Evolutionary conservation across 2,888 invertebrate species (phyloP).

Genomic region (Melieria picta): DNA sequence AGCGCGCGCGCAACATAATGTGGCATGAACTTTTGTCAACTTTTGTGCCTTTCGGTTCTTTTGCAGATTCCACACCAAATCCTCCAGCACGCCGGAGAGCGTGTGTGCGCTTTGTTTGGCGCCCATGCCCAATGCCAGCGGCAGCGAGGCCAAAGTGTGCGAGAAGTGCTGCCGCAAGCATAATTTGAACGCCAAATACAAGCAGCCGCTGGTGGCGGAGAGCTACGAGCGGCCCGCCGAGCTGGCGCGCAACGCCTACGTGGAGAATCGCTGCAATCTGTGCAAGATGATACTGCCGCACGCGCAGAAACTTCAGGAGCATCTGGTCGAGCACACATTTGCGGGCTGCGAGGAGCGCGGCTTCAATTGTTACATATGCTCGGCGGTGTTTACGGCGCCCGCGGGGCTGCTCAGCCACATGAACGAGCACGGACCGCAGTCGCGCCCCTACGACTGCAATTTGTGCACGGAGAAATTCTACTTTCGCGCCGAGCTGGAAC

Average conservation of each 20-base stretch:
- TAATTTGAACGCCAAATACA: constrained; percentile 57
- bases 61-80: constrained; percentile 66
- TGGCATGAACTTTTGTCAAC: neutral
- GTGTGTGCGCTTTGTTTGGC: constrained; percentile 73
- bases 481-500: constrained; percentile 90
- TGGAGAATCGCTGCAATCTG: constrained; percentile 73
- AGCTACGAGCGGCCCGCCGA: constrained; percentile 35
- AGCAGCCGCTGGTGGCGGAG: constrained; percentile 40
- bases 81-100: constrained; percentile 55
- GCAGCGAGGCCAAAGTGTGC: constrained; percentile 70
- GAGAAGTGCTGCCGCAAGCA: constrained; percentile 76
- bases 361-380: constrained; percentile 89
- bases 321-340: constrained; percentile 92
- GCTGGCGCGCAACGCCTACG: constrained; percentile 48
- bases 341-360: constrained; percentile 80
- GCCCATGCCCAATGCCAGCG: constrained; percentile 62
- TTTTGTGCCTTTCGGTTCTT: constrained; percentile 9
- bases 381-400: constrained; percentile 86
- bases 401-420: constrained; percentile 85
- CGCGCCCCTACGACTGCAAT: constrained; percentile 86
- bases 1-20: neutral
- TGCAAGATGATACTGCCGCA: constrained; percentile 83
- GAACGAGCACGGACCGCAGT: constrained; percentile 83
- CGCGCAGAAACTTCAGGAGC: constrained; percentile 84
- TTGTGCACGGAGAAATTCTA: constrained; percentile 87